These are phyloP conservation scores for Tridacna crocea DNA, from an alignment of 2,888 invertebrate genomes.

Conservation along the genomic window DNA sequence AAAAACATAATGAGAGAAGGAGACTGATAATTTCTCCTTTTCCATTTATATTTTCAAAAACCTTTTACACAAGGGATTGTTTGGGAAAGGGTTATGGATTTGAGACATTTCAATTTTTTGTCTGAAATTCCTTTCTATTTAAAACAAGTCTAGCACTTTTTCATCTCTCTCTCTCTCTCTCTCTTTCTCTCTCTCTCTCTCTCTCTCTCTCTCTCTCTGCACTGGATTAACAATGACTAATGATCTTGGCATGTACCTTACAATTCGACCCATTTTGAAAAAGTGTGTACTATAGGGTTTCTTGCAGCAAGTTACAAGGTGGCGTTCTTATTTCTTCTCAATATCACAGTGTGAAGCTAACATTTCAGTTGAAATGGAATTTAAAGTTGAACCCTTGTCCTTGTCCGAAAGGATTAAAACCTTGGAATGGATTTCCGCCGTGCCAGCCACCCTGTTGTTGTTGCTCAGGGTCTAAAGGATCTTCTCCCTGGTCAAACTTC, in stretches of 20 bases:
- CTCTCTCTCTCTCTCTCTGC: no score
- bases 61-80: neutral
- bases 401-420: conserved; percentile 86
- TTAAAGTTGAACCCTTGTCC: conserved; percentile 93
- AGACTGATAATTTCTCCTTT: no score
- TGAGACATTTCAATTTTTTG: neutral
- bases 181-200: no score
- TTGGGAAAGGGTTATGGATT: neutral
- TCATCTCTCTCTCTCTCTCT: no score
- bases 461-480: conserved; percentile 97
- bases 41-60: neutral
- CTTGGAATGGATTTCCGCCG: conserved; percentile 77
- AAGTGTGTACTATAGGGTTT: no score
- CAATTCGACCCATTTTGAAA: no score
- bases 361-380: conserved; percentile 93
- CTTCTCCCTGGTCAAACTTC: conserved; percentile 97
- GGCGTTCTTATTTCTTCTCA: neutral
- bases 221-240: no score
- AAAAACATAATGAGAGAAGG: no score
- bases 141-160: no score
- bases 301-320: no score
- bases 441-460: conserved; percentile 84
- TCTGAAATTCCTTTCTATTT: no score
- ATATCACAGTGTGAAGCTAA: conserved; percentile 51
- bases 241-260: no score